Base-by-base conservation (phyloP, 1,140 invertebrate species). In the Drosophila miranda region DNA sequence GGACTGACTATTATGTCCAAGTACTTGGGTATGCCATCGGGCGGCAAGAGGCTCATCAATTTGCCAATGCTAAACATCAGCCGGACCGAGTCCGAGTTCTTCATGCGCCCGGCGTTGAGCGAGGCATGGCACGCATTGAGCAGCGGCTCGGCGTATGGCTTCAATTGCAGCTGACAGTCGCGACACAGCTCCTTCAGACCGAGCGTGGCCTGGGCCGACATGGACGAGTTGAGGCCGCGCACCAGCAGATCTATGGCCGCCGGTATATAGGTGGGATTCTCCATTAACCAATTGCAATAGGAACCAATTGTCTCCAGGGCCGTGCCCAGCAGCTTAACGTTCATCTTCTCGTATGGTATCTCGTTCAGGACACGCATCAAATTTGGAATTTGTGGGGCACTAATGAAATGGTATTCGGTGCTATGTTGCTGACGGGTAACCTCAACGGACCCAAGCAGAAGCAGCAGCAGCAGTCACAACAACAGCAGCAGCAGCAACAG, bases 171-270 rank as follows among this genome's bases (percentile, higher is more conserved):
- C 60, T 94, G 93, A 87, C 96, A 97, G 86, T 97, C 96, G 16
- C 94, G 92, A 2, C 95, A 95, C 21, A 98, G 93, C 75, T 98
- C 97, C 84, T 97, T 97, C 1, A 98, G 92, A 3, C 97, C 96
- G 90, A 98, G 94, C 9, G 97, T 97, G 0, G 97, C 96, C 54
- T 94, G 93, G 2, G 94, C 93, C 1, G 95, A 93, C n/a, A 96
- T 93, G 14, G 95, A 93, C 0, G 93, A 91, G 72, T 94, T 94
- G 1, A 96, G 92, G 34, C 92, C 94, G 51, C 94, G 93, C 2
- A 95, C 92, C 77, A 97, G 92, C 14, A 95, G 91, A 8, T 94
- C 93, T 21, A 92, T 91, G 6, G 93, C 93, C 58, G 90, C 87
- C 6, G 89, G 89, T 41, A 94, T 81, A 57, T 91, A 92, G 42